These are phyloP conservation scores for Suillia variegata DNA, from an alignment of 2,888 invertebrate genomes.

Conservation along the genomic window DNA sequence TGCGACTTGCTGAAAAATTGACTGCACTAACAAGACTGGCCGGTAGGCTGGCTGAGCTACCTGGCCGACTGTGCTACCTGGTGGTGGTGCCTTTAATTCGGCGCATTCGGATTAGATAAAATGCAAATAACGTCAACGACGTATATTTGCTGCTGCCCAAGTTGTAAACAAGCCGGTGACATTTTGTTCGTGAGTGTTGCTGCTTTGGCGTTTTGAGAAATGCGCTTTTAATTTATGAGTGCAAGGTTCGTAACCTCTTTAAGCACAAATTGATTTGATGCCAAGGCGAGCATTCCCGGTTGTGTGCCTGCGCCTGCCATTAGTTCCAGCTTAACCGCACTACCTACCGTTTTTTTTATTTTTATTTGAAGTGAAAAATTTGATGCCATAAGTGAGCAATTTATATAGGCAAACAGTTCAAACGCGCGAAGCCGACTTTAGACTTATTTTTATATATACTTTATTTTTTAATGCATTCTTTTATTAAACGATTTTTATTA, in stretches of 20 bases:
- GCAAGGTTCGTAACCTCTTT: too few relatives aligned
- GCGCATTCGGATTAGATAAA: neutral
- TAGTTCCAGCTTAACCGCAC: too few relatives aligned
- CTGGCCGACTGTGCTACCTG: too few relatives aligned
- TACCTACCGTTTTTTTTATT: too few relatives aligned
- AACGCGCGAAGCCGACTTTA: too few relatives aligned
- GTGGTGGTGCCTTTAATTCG: too few relatives aligned
- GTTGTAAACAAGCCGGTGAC: neutral
- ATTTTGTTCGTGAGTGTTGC: neutral
- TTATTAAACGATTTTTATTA: too few relatives aligned
- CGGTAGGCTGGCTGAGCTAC: too few relatives aligned
- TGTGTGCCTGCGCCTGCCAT: neutral
- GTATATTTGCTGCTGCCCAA: neutral
- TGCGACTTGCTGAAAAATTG: constrained; percentile 42
- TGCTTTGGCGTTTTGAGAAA: neutral
- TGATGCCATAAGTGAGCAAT: neutral
- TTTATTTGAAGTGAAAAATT: neutral
- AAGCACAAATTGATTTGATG: neutral
- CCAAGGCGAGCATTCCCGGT: neutral
- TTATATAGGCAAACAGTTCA: too few relatives aligned
- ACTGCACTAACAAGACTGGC: constrained; percentile 42
- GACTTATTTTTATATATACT: too few relatives aligned
- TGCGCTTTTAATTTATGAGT: too few relatives aligned
- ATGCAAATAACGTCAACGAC: neutral
- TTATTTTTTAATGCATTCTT: too few relatives aligned